Percentiles rank a stretch among this genome's conserved stretches.
These are phyloP conservation scores for Heliconius aoede DNA, from an alignment of 2,888 invertebrate species.

Conservation along the genomic window DNA sequence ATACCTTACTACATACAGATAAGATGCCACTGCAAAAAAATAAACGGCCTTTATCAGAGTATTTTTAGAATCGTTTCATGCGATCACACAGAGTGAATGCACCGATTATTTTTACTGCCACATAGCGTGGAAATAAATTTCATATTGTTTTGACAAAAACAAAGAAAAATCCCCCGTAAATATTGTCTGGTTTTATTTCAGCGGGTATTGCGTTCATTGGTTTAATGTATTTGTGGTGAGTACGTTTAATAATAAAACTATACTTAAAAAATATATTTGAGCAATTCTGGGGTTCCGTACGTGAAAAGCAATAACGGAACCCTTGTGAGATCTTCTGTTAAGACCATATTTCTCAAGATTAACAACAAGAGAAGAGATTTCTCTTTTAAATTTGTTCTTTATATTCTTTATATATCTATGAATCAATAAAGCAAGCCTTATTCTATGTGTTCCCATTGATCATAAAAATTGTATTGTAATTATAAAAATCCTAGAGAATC, in stretches of 20 bases:
- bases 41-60: not conserved
- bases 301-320: not conserved
- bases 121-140: slow-evolving; percentile 16
- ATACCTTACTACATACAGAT: not conserved
- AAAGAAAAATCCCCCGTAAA: slow-evolving; percentile 3
- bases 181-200: slow-evolving; percentile 7
- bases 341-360: not conserved
- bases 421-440: too few relatives aligned
- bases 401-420: too few relatives aligned
- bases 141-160: slow-evolving; percentile 23
- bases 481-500: too few relatives aligned
- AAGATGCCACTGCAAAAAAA: not conserved
- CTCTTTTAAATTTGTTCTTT: too few relatives aligned
- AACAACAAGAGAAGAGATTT: too few relatives aligned
- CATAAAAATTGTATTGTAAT: too few relatives aligned
- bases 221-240: not conserved
- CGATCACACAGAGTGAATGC: slow-evolving; percentile 17
- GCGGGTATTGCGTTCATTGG: not conserved
- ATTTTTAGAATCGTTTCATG: slow-evolving; percentile 19
- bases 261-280: not conserved
- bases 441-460: too few relatives aligned
- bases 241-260: too few relatives aligned
- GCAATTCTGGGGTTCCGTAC: not conserved
- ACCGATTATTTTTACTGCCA: slow-evolving; percentile 23
- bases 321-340: not conserved